Conservation (phyloP, 2,888 invertebrate species). For the Tetragonula carbonaria region DNA sequence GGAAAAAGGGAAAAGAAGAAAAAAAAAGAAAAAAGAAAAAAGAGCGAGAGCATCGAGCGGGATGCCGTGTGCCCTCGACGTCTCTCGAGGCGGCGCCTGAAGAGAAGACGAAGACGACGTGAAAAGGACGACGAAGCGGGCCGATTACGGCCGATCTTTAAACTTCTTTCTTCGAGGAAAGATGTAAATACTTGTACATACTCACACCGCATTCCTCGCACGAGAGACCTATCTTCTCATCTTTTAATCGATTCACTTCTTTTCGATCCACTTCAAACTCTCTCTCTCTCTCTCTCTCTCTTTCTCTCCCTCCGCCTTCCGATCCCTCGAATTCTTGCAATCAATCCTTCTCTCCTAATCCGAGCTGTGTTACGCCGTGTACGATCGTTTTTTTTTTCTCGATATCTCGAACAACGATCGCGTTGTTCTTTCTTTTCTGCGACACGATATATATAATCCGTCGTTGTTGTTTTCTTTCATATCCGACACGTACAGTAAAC, state of each 20-base stretch:
- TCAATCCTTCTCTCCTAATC: conserved; percentile 31
- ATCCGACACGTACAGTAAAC: neutral
- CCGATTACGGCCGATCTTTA: conserved; percentile 42
- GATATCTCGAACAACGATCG: conserved; percentile 24
- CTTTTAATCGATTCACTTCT: conserved; percentile 65
- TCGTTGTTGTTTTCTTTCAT: neutral
- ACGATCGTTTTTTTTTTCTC: neutral
- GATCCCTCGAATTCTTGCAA: conserved; percentile 23
- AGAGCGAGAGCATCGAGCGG: neutral
- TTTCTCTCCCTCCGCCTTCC: neutral
- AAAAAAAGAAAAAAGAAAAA: neutral
- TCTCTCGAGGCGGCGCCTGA: conserved; percentile 7
- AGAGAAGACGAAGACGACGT: conserved; percentile 24
- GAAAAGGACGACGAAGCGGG: conserved; percentile 35
- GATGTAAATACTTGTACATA: conserved; percentile 80
- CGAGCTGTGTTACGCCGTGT: conserved; percentile 28
- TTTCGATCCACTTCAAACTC: conserved; percentile 22
- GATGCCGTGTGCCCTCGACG: neutral
- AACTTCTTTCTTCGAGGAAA: conserved; percentile 62
- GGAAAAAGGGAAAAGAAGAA: neutral
- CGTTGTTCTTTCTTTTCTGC: neutral
- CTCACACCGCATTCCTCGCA: conserved; percentile 79
- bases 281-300: neutral
- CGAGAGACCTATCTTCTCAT: conserved; percentile 62
- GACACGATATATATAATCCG: neutral